Evolutionary conservation across 2,797 vertebrate species (phyloP), one percentile per base, ranked within the genome.

Genomic region (Bovichtus diacanthus): DNA sequence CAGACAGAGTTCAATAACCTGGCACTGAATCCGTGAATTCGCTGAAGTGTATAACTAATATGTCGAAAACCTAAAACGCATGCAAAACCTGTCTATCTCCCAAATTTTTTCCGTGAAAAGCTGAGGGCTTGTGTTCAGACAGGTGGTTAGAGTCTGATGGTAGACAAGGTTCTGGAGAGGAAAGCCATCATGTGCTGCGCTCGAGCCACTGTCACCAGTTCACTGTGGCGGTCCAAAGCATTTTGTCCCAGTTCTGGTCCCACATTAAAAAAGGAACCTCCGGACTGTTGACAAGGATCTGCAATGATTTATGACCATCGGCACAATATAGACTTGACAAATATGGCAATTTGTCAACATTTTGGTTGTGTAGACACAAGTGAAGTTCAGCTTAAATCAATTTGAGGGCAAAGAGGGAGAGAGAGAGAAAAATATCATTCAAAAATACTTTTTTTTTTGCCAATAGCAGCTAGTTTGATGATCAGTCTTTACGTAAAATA

Each of bases 401-500:
- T 25, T 34, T 41, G 18, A 63, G 67, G 80, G 61, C 8, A 58
- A 64, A 75, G 6, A 68, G 1, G 43, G n/a, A n/a, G n/a, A 13
- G 5, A 50, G 31, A 43, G 4, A 50, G 27, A 50, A 63, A 70
- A 44, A 21, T 3, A 25, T 5, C 9, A 8, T 10, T 15, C 9
- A 29, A 6, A 82, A 87, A 81, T 8, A 58, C 19, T 61, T 46
- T 70, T 62, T 63, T 59, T 51, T 69, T 64, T 67, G 80, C 78
- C 73, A 53, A 50, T 82, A 93, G 91, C 89, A 91, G 88, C 81
- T 66, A 68, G 65, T 88, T 86, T 81, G 50, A 86, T 29, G 44
- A 87, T 51, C 65, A 70, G 63, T 80, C 76, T 87, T 72, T 25
- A 21, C 61, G 77, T 47, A 39, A 78, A 78, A 85, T 38, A 60